These are phyloP conservation scores for Octonoba sinensis DNA, from an alignment of 2,888 invertebrate genomes.

Conservation along the genomic window DNA sequence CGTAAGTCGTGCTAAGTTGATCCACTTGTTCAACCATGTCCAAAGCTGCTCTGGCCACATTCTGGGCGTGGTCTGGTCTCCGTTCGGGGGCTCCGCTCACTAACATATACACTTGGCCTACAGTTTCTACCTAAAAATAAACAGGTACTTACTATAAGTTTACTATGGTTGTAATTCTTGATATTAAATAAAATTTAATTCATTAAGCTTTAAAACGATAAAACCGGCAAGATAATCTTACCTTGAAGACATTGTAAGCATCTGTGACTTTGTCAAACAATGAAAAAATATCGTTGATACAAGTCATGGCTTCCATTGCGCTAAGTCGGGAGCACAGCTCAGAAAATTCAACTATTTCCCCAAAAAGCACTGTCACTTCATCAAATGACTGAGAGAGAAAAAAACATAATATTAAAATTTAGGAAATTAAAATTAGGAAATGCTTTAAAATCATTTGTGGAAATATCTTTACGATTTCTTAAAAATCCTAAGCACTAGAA, in stretches of 20 bases:
- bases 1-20: conserved; percentile 75
- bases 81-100: conserved; percentile 89
- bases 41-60: conserved; percentile 83
- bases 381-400: conserved; percentile 78
- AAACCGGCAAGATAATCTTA: conserved; percentile 69
- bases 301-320: conserved; percentile 84
- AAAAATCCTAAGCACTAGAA: neutral
- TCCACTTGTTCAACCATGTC: conserved; percentile 81
- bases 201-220: too few relatives aligned
- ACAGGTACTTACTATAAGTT: neutral
- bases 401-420: neutral
- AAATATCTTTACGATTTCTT: neutral
- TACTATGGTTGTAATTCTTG: neutral
- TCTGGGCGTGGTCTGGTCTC: conserved; percentile 79
- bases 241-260: conserved; percentile 88
- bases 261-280: conserved; percentile 87
- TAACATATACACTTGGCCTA: conserved; percentile 92
- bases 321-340: conserved; percentile 76
- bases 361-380: conserved; percentile 83
- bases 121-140: conserved; percentile 84
- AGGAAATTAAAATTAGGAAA: neutral
- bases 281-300: conserved; percentile 88
- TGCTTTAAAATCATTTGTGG: neutral
- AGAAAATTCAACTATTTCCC: conserved; percentile 79
- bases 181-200: neutral